Evolutionary conservation across 2,888 invertebrate species (phyloP).

Genomic region (Xanthostigma xanthostigma): DNA sequence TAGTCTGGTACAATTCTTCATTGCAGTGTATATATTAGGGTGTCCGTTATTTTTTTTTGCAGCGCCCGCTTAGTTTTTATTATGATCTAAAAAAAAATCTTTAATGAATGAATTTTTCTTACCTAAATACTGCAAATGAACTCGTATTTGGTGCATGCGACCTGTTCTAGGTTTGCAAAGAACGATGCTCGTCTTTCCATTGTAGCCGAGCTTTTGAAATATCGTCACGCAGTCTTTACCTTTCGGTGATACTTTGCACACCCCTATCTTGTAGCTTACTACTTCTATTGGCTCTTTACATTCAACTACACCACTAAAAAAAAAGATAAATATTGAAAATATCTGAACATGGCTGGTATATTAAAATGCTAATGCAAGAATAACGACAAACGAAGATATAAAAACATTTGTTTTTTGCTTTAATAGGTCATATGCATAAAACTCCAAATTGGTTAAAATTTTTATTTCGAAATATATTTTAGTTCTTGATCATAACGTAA

Average conservation of each 20-base stretch:
- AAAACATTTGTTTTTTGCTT: too few species aligned
- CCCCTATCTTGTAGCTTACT: slow-evolving; percentile 89
- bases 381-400: too few species aligned
- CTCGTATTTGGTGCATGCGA: slow-evolving; percentile 96
- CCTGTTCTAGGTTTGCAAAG: slow-evolving; percentile 91
- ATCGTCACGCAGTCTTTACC: slow-evolving; percentile 88
- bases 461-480: too few species aligned
- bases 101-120: slow-evolving; percentile 16
- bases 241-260: slow-evolving; percentile 83
- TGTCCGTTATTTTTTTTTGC: too few species aligned
- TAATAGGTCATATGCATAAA: too few species aligned
- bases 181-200: slow-evolving; percentile 83
- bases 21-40: too few species aligned
- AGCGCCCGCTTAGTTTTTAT: too few species aligned
- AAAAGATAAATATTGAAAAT: slow-evolving; percentile 4
- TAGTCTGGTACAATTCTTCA: too few species aligned
- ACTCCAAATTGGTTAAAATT: too few species aligned
- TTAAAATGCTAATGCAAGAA: too few species aligned
- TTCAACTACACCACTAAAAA: slow-evolving; percentile 58
- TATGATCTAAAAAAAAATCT: too few species aligned
- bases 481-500: too few species aligned
- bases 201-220: slow-evolving; percentile 80
- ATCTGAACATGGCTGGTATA: not conserved
- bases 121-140: slow-evolving; percentile 96
- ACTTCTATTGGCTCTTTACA: slow-evolving; percentile 86